These are phyloP conservation scores for Ips nitidus DNA, from an alignment of 1,140 invertebrate genomes.

Conservation along the genomic window DNA sequence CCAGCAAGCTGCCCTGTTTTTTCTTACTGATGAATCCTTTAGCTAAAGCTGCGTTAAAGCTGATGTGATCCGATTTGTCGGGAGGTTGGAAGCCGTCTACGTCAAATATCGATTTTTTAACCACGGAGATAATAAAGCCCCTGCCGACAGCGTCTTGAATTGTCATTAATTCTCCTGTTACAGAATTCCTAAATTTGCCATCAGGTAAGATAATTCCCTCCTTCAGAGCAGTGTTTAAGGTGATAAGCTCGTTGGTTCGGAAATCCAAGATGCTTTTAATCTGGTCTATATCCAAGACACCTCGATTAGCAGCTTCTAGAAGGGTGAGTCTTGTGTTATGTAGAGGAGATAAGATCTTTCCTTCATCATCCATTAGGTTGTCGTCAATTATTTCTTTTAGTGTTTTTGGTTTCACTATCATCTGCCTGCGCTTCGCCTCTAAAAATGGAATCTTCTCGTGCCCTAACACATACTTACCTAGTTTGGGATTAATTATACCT, in stretches of 20 bases:
- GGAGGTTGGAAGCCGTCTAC: conserved; percentile 89
- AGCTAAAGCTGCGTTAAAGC: conserved; percentile 81
- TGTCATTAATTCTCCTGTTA: conserved; percentile 68
- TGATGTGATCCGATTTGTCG: conserved; percentile 77
- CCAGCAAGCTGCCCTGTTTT: conserved; percentile 68
- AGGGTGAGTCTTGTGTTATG: conserved; percentile 75
- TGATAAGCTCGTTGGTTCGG: conserved; percentile 76
- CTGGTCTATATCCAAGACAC: conserved; percentile 81
- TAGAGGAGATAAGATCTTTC: conserved; percentile 77
- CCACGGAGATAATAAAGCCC: conserved; percentile 85
- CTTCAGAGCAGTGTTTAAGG: conserved; percentile 79
- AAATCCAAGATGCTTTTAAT: conserved; percentile 82
- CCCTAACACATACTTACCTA: conserved; percentile 78
- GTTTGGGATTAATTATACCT: conserved; percentile 76
- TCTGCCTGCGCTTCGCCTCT: conserved; percentile 75
- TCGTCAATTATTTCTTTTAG: conserved; percentile 84
- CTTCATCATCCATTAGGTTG: conserved; percentile 76
- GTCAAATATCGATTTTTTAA: conserved; percentile 87
- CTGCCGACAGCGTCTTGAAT: conserved; percentile 82
- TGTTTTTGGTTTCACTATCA: conserved; percentile 86
- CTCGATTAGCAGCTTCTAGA: conserved; percentile 77
- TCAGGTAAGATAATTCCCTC: conserved; percentile 75
- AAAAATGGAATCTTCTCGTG: conserved; percentile 77
- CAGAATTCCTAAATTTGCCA: conserved; percentile 70
- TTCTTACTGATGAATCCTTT: conserved; percentile 77